Conservation (phyloP, 2,113 vertebrate species). For the Rhabdornis inornatus region DNA sequence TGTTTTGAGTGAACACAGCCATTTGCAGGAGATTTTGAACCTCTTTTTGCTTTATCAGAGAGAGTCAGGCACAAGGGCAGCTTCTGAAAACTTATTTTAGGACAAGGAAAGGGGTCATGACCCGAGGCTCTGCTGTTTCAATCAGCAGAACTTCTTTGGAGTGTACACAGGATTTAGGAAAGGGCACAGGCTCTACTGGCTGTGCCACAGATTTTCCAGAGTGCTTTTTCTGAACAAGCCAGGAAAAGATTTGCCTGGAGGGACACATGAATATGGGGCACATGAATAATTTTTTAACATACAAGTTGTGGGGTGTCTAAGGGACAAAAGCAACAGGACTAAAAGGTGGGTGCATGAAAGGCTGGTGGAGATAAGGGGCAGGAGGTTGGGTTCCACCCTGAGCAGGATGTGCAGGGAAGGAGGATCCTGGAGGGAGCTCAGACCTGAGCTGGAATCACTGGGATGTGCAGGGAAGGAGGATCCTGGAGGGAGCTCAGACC, state of each 20-base stretch:
- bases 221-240: background rate
- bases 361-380: background rate
- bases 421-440: no score
- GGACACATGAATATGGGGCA: background rate
- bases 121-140: background rate
- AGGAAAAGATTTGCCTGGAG: conserved; percentile 5
- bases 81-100: background rate
- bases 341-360: background rate
- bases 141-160: background rate
- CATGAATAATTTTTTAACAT: background rate
- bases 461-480: no score
- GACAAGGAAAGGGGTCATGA: background rate
- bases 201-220: background rate
- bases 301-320: background rate
- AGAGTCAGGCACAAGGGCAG: background rate
- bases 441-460: no score
- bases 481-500: background rate
- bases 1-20: background rate
- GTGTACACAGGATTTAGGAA: background rate
- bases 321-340: background rate
- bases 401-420: background rate
- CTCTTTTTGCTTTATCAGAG: background rate
- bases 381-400: background rate
- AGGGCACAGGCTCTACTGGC: background rate
- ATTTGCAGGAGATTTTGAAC: background rate